A percentile compares a stretch with the other conserved stretches of the same genome.
Evolutionary conservation across 1,140 invertebrate genomes (phyloP).

Genomic region (Drosophila lini): DNA sequence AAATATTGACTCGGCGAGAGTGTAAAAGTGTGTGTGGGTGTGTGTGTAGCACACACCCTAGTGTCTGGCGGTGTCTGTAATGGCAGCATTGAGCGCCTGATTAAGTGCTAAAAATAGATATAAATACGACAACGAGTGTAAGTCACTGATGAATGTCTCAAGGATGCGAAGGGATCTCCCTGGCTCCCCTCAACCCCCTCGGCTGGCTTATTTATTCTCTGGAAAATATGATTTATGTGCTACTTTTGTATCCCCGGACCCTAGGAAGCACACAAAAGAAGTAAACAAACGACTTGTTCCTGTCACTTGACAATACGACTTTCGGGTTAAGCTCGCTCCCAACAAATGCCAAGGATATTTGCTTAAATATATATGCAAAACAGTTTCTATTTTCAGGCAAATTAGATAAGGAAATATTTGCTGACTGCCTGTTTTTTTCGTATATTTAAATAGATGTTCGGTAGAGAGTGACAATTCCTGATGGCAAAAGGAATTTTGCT

Average conservation of each 20-base stretch:
- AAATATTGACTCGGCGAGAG: conserved; percentile 64
- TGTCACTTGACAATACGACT: conserved; percentile 70
- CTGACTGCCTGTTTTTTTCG: background rate
- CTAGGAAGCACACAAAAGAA: conserved; percentile 39
- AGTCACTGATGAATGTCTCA: conserved; percentile 47
- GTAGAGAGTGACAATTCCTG: background rate
- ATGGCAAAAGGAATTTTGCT: background rate
- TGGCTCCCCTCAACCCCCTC: background rate
- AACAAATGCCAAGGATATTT: conserved; percentile 24
- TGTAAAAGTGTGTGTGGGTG: background rate
- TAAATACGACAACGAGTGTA: conserved; percentile 46
- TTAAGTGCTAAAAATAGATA: conserved; percentile 82
- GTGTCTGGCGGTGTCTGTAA: conserved; percentile 29
- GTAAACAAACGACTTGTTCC: conserved; percentile 58
- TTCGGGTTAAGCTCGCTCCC: conserved; percentile 26
- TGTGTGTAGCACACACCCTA: background rate
- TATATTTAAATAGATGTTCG: background rate
- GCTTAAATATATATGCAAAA: conserved; percentile 6
- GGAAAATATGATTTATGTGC: conserved; percentile 75
- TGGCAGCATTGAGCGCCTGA: conserved; percentile 69
- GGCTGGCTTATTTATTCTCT: conserved; percentile 35
- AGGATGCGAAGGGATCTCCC: conserved; percentile 17
- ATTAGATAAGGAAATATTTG: conserved; percentile 8
- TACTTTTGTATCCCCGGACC: conserved; percentile 36
- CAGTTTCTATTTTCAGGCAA: conserved; percentile 6